phyloP scores from a whole-genome alignment of 1,140 invertebrate species.

The Brachionus sp. region DNA sequence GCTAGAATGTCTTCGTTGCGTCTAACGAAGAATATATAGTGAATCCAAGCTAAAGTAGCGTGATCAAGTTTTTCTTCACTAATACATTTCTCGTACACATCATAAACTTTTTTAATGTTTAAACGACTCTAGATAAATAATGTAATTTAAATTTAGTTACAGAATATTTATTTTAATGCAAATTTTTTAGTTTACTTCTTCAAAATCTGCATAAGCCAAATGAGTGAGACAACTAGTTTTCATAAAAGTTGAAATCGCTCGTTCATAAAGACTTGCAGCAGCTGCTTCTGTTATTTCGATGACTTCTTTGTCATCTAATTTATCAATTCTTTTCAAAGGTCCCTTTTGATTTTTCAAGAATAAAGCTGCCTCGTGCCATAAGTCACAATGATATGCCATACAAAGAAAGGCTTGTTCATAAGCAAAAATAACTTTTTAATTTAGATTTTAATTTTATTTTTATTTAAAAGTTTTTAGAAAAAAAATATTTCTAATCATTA shows the following conservation, averaged over 20 bases:
- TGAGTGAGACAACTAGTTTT: slow-evolving; percentile 87
- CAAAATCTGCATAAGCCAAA: slow-evolving; percentile 97
- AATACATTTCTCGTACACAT: slow-evolving; percentile 3
- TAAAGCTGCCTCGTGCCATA: slow-evolving; percentile 96
- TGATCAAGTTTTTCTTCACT: not conserved
- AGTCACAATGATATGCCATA: slow-evolving; percentile 91
- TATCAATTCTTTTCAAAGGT: slow-evolving; percentile 47
- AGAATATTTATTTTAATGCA: no score
- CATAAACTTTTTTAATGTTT: slow-evolving; percentile 1
- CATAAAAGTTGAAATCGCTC: slow-evolving; percentile 74
- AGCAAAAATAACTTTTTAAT: slow-evolving; percentile 82
- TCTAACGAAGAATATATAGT: slow-evolving; percentile 97
- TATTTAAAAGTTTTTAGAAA: not conserved
- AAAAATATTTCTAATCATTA: slow-evolving; percentile 61
- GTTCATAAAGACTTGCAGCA: slow-evolving; percentile 85
- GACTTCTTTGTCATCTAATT: slow-evolving; percentile 48
- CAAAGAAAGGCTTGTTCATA: slow-evolving; percentile 95
- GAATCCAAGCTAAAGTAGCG: slow-evolving; percentile 68
- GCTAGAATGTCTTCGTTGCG: slow-evolving; percentile 95
- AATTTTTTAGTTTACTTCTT: no score
- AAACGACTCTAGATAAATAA: not conserved
- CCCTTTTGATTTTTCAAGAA: slow-evolving; percentile 71
- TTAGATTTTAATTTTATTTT: not conserved
- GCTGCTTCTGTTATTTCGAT: slow-evolving; percentile 61
- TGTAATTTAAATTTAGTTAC: no score